These are phyloP conservation scores for Brachyistius frenatus DNA, from an alignment of 2,113 vertebrate genomes.

Conservation along the genomic window DNA sequence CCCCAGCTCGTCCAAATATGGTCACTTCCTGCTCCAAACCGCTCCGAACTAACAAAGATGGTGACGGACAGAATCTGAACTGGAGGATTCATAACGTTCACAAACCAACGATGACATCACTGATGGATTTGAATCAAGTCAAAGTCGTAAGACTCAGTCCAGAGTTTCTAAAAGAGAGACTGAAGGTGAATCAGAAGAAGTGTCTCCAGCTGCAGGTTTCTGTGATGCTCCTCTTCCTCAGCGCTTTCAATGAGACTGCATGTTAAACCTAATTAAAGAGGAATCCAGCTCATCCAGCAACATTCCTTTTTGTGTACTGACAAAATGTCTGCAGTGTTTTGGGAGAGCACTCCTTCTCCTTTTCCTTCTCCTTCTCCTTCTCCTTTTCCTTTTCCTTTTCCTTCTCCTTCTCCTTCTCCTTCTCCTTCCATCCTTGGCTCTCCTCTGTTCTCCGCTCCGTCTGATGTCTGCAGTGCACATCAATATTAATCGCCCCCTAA, in stretches of 20 bases:
- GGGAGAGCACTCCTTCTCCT: slow-evolving; percentile 17
- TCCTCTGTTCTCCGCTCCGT: slow-evolving; percentile 34
- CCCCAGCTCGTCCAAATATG: too few relatives aligned
- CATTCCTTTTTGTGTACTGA: slow-evolving; percentile 72
- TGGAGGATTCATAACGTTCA: too few relatives aligned
- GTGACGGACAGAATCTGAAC: too few relatives aligned
- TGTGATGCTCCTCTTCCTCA: background rate
- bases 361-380: slow-evolving; percentile 2
- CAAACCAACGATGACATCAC: too few relatives aligned
- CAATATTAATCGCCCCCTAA: slow-evolving; percentile 71
- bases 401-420: background rate
- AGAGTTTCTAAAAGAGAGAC: too few relatives aligned
- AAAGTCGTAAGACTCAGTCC: too few relatives aligned
- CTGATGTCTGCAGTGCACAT: slow-evolving; percentile 74
- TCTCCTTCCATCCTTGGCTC: background rate
- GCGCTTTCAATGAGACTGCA: background rate
- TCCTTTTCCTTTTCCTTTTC: background rate
- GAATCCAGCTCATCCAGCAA: slow-evolving; percentile 51
- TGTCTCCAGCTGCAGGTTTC: background rate
- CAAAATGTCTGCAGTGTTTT: slow-evolving; percentile 66
- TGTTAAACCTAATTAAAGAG: slow-evolving; percentile 71
- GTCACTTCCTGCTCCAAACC: too few relatives aligned
- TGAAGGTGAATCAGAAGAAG: too few relatives aligned
- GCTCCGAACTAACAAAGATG: too few relatives aligned
- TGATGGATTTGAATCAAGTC: too few relatives aligned